A percentile compares a stretch with the other conserved stretches of the same genome.
Evolutionary conservation across 2,113 vertebrate species (phyloP).

Genomic region (Prolemur simus): DNA sequence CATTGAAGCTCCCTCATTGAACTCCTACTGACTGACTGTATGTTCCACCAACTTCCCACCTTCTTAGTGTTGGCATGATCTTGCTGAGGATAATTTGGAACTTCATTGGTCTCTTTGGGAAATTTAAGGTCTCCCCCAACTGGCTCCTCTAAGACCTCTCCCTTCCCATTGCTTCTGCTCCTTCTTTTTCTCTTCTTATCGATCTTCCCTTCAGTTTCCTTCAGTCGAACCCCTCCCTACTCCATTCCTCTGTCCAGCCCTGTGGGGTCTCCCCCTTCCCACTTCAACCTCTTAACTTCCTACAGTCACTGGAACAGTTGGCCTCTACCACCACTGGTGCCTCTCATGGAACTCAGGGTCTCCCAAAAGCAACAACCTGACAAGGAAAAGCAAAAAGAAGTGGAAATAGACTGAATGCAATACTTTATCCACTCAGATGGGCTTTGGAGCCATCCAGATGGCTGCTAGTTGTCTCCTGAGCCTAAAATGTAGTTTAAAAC

Average conservation of each 20-base stretch:
- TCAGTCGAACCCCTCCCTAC: neutral
- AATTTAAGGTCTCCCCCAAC: neutral
- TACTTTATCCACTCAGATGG: neutral
- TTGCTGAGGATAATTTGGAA: neutral
- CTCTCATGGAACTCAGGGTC: neutral
- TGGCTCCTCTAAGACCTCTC: neutral
- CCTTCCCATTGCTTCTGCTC: neutral
- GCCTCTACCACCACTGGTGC: neutral
- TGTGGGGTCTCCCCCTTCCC: neutral
- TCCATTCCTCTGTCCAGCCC: neutral
- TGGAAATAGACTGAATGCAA: too few species aligned
- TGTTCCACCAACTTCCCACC: neutral
- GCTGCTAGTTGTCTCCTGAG: neutral
- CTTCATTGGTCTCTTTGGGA: neutral
- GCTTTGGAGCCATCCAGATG: neutral
- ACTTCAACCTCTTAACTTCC: neutral
- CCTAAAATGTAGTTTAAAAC: neutral
- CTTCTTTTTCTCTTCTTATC: neutral
- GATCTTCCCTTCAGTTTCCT: neutral
- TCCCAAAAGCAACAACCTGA: neutral
- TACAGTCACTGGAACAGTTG: neutral
- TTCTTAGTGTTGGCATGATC: neutral
- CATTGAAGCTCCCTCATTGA: neutral
- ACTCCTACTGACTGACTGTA: neutral
- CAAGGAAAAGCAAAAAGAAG: neutral